Evolutionary conservation across 1,140 invertebrate species (phyloP).

Genomic region (Panagrolaimus sp.): DNA sequence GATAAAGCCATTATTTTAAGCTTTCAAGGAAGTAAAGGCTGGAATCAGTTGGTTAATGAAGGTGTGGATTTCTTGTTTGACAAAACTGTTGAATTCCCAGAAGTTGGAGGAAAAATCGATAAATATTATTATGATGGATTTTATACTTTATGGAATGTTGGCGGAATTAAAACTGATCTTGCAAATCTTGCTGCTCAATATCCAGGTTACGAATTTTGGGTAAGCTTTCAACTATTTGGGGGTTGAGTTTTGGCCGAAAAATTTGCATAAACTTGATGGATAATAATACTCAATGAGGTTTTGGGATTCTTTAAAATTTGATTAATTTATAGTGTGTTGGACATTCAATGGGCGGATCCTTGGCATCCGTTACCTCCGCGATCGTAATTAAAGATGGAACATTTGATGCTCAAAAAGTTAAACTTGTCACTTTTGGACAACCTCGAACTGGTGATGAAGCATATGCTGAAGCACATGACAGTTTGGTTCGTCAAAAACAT

Average conservation of each 20-base stretch:
- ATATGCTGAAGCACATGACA: background rate
- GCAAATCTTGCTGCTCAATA: background rate
- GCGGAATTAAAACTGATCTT: background rate
- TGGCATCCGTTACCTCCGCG: background rate
- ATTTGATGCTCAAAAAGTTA: background rate
- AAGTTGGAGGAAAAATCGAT: background rate
- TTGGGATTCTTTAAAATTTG: no score
- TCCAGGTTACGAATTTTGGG: background rate
- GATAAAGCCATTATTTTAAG: background rate
- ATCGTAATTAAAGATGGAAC: background rate
- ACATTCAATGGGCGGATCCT: background rate
- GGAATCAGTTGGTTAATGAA: background rate
- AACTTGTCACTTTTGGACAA: no score
- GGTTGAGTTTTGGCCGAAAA: background rate
- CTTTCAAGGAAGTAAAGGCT: background rate
- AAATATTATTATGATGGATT: slow-evolving; percentile 1
- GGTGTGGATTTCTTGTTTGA: background rate
- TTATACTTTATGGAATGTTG: background rate
- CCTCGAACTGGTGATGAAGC: background rate
- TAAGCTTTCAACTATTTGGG: background rate
- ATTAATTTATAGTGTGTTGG: no score
- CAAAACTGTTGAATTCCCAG: background rate
- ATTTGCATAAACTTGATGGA: no score
- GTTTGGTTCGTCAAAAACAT: background rate
- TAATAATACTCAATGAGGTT: no score